A percentile compares a stretch with the other conserved stretches of the same genome.
phyloP scores from a whole-genome alignment of 2,888 invertebrate species.

The Diogma glabrata region DNA sequence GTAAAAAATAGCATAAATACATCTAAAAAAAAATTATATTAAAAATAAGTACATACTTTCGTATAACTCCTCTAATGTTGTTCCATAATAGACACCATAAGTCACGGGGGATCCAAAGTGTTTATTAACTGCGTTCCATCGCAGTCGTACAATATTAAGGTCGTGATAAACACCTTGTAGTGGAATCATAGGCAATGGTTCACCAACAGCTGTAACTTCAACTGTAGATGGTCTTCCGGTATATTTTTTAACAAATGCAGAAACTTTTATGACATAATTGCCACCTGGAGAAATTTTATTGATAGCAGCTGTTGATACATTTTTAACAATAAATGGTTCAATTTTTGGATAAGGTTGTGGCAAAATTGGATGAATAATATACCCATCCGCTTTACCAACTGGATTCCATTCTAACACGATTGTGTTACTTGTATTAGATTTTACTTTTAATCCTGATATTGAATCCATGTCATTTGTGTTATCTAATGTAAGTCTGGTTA shows the following conservation, averaged over 20 bases:
- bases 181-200: constrained; percentile 25
- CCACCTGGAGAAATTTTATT: constrained; percentile 37
- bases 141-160: constrained; percentile 49
- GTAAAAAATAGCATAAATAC: too few relatives aligned
- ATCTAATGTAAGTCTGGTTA: constrained; percentile 49
- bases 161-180: constrained; percentile 36
- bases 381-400: constrained; percentile 46
- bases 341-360: constrained; percentile 45
- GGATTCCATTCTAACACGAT: constrained; percentile 50
- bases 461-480: constrained; percentile 50
- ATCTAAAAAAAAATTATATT: neutral
- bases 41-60: constrained; percentile 39
- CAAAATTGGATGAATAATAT: constrained; percentile 41
- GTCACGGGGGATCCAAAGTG: constrained; percentile 26
- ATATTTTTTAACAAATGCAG: constrained; percentile 40
- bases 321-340: constrained; percentile 35
- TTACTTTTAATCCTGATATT: constrained; percentile 43
- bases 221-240: constrained; percentile 32
- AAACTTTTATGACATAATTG: constrained; percentile 39
- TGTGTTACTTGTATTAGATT: constrained; percentile 39
- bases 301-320: constrained; percentile 35
- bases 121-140: constrained; percentile 51
- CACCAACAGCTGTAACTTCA: constrained; percentile 33
- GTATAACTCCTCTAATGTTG: constrained; percentile 43
- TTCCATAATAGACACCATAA: constrained; percentile 64